Percentiles rank a stretch among this genome's conserved stretches.
These are phyloP conservation scores for Notarius quadriscutis DNA, from an alignment of 2,113 vertebrate species.

Conservation along the genomic window DNA sequence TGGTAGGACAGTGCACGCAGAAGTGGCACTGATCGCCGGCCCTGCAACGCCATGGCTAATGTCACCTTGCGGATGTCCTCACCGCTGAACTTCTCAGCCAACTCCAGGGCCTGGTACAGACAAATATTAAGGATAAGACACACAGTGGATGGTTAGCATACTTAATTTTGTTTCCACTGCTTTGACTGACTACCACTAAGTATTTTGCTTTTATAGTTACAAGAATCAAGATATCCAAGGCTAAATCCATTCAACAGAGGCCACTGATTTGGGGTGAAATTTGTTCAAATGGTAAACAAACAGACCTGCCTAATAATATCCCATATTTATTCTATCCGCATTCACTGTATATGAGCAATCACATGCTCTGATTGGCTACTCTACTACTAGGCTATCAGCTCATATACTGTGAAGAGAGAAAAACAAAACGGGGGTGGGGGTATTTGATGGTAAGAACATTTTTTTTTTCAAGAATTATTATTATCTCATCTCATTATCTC, in stretches of 20 bases:
- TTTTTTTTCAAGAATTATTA: too few species aligned
- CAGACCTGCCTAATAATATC: neutral
- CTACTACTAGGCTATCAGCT: too few species aligned
- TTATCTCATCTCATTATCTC: too few species aligned
- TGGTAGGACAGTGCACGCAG: slow-evolving; percentile 87
- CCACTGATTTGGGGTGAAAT: neutral
- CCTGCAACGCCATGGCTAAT: slow-evolving; percentile 73
- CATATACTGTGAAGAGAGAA: too few species aligned
- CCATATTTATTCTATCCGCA: neutral
- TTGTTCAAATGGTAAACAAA: neutral
- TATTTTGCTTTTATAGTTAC: neutral
- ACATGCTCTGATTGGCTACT: too few species aligned
- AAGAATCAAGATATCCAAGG: neutral
- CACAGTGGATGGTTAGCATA: neutral
- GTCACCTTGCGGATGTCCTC: slow-evolving; percentile 79
- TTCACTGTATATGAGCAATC: too few species aligned
- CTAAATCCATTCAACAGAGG: neutral
- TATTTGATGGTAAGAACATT: too few species aligned
- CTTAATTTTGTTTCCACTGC: neutral
- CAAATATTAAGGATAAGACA: neutral
- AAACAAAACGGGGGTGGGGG: too few species aligned
- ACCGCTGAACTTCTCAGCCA: slow-evolving; percentile 78
- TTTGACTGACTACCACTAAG: neutral
- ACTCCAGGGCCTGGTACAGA: slow-evolving; percentile 80
- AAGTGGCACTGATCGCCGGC: slow-evolving; percentile 78